Percentiles rank a stretch among this genome's conserved stretches.
These are phyloP conservation scores for Oncorhynchus tshawytscha DNA, from an alignment of 2,113 vertebrate species.

Conservation along the genomic window DNA sequence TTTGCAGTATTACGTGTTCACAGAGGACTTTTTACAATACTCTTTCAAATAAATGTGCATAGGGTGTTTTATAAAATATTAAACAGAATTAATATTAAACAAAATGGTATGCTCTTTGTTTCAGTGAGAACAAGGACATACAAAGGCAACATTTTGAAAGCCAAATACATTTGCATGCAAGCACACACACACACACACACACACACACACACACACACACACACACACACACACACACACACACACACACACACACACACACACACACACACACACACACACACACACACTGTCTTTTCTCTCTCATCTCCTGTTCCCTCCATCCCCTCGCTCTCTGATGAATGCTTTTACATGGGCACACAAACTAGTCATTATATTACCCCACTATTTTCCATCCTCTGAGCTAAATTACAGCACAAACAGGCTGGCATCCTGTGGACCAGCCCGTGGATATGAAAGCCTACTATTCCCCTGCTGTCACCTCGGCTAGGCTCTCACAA, in stretches of 20 bases:
- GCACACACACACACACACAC: background rate
- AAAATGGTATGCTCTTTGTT: background rate
- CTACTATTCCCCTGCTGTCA: slow-evolving; percentile 72
- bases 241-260: no score
- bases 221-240: no score
- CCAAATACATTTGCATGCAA: slow-evolving; percentile 6
- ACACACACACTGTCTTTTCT: slow-evolving; percentile 19
- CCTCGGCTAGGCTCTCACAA: slow-evolving; percentile 61
- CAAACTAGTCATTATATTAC: slow-evolving; percentile 73
- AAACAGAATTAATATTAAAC: no score
- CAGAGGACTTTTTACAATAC: no score
- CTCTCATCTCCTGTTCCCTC: slow-evolving; percentile 50
- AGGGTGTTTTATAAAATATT: no score
- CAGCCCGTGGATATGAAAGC: slow-evolving; percentile 70
- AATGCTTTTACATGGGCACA: slow-evolving; percentile 66
- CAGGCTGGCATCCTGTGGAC: slow-evolving; percentile 52
- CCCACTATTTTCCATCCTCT: slow-evolving; percentile 66
- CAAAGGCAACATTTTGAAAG: background rate
- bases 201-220: no score
- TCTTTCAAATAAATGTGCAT: no score
- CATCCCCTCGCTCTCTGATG: slow-evolving; percentile 57
- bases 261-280: no score
- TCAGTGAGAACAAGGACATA: background rate
- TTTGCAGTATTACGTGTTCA: no score
- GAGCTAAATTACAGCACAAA: slow-evolving; percentile 69